phyloP scores from a whole-genome alignment of 2,888 invertebrate genomes.

The Zeuzera pyrina region DNA sequence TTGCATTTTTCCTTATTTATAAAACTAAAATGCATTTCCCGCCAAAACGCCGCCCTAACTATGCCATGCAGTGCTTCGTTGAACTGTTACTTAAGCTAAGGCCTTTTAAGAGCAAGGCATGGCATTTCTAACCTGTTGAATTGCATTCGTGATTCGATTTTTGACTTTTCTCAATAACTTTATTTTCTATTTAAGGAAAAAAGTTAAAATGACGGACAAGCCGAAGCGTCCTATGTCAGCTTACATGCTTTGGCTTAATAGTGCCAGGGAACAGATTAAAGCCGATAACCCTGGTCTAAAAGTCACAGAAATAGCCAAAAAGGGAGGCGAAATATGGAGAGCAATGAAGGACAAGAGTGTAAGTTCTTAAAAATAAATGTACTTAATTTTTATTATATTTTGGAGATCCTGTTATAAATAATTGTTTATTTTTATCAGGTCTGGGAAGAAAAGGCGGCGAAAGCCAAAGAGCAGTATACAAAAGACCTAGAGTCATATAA shows the following conservation, averaged over 20 bases:
- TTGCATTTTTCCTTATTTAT: conserved; percentile 17
- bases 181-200: conserved; percentile 51
- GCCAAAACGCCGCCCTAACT: conserved; percentile 65
- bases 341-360: conserved; percentile 89
- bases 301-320: conserved; percentile 94
- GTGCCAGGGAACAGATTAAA: conserved; percentile 89
- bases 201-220: conserved; percentile 85
- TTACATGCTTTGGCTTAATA: conserved; percentile 97
- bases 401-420: conserved; percentile 5
- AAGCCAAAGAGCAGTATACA: conserved; percentile 91
- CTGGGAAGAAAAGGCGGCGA: conserved; percentile 92
- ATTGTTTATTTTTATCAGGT: conserved; percentile 66
- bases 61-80: conserved; percentile 24
- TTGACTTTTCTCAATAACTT: conserved; percentile 3
- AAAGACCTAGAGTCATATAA: conserved; percentile 92
- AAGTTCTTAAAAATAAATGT: conserved; percentile 34
- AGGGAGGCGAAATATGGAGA: conserved; percentile 97
- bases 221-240: conserved; percentile 95
- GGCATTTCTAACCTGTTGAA: conserved; percentile 43
- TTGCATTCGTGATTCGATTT: conserved; percentile 20
- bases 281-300: conserved; percentile 91
- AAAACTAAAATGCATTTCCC: conserved; percentile 53
- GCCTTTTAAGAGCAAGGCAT: conserved; percentile 28
- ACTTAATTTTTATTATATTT: conserved; percentile 6
- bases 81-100: conserved; percentile 32